phyloP scores from a whole-genome alignment of 2,888 invertebrate genomes.

The Sepioteuthis lessoniana region DNA sequence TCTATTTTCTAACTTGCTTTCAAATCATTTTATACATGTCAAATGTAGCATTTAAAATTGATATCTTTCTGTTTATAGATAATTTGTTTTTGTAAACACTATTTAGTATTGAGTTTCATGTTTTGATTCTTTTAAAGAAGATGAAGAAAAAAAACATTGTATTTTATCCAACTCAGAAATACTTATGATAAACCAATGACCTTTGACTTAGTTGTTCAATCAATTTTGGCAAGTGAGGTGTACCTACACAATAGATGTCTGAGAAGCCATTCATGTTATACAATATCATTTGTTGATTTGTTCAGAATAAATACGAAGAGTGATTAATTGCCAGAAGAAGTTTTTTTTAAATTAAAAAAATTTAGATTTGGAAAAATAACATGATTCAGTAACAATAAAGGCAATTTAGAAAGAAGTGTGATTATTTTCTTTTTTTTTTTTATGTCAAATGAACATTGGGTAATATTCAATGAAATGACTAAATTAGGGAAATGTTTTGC shows the following conservation, averaged over 20 bases:
- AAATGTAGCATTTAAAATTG: background rate
- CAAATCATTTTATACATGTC: conserved; percentile 14
- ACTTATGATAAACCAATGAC: background rate
- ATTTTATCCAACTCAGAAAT: background rate
- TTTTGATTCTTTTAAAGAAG: background rate
- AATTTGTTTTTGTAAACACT: background rate
- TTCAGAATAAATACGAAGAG: background rate
- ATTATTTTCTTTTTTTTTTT: too few species aligned
- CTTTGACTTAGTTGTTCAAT: background rate
- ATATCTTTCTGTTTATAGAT: background rate
- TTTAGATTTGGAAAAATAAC: too few species aligned
- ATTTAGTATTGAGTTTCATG: background rate
- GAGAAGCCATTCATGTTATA: background rate
- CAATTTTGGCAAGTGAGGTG: background rate
- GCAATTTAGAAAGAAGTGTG: too few species aligned
- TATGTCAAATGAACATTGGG: too few species aligned
- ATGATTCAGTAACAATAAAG: too few species aligned
- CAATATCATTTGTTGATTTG: background rate
- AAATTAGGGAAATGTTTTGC: too few species aligned
- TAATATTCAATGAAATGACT: too few species aligned
- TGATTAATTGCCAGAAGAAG: background rate
- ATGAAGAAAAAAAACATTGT: background rate
- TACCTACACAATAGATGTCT: background rate
- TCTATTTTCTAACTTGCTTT: background rate
- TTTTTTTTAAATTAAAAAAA: background rate